Base-by-base conservation (phyloP, 2,113 vertebrate species). In the Propithecus coquereli region DNA sequence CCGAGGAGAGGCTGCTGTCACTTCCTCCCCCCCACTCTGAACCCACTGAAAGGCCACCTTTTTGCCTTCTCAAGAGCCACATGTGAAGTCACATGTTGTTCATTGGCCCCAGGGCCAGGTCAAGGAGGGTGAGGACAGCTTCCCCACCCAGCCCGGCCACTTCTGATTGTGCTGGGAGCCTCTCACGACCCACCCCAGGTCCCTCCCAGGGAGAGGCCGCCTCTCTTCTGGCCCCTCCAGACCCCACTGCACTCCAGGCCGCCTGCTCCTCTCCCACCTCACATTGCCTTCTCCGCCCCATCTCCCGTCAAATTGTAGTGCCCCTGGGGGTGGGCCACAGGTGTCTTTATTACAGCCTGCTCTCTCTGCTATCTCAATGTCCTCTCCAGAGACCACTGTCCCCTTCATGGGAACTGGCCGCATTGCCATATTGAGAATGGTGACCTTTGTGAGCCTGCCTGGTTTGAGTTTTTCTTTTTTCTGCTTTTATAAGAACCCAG, bases 181-280 rank as follows among this genome's bases (percentile, higher is more conserved):
- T 27, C 71, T n/a, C 43, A 1, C 12, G n/a, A 14, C 57, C 71
- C 47, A 5, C 5, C 73, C 32, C 23, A 1, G 6, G 0, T 12
- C 8, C 71, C 23, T 77, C 17, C 30, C 73, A n/a, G 20, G 20
- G 10, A 79, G 32, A 52, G 32, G 50, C 18, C 32, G 47, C 23
- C 79, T 34, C 57, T 23, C 10, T 23, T 14, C 23, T 11, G 45
- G 45, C n/a, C 47, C n/a, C 47, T 52, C 3, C 40, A 76, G 86
- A 43, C n/a, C 25, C 50, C 17, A 1, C 45, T 52, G 61, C 5
- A 70, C 8, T 23, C 59, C 9, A 23, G 18, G 45, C 59, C 18
- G 6, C 0, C 34, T 32, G 59, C 61, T 34, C 61, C 22, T 2
- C 17, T 5, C 25, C 9, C 4, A 30, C 2, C 45, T 34, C 73